Conservation (phyloP, 2,113 vertebrate genomes). For the Empidonax alnorum region DNA sequence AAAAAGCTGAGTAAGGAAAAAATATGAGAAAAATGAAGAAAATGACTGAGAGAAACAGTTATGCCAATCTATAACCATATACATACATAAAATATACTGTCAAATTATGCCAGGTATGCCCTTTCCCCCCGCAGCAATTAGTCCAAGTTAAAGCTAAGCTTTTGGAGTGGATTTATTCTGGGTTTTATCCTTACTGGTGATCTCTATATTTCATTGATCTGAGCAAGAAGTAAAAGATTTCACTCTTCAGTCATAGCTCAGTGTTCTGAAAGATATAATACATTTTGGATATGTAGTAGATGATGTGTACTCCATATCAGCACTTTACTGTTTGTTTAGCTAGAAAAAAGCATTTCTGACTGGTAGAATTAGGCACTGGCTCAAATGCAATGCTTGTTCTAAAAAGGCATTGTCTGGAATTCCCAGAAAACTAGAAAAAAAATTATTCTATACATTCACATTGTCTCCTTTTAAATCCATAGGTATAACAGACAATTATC, state of each 20-base stretch:
- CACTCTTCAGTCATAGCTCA: background rate
- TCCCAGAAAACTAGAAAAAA: background rate
- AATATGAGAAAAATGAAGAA: background rate
- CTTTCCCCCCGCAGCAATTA: background rate
- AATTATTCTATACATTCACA: background rate
- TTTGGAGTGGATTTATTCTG: background rate
- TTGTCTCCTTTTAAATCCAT: background rate
- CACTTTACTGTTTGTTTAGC: background rate
- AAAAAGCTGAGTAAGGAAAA: background rate
- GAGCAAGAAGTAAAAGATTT: background rate
- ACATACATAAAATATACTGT: background rate
- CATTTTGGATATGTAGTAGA: background rate
- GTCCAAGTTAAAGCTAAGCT: background rate
- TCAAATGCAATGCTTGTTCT: background rate
- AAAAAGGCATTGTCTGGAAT: background rate
- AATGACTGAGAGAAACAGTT: background rate
- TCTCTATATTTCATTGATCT: background rate
- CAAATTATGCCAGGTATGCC: background rate
- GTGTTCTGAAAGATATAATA: background rate
- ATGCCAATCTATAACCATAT: background rate
- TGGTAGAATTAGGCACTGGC: background rate
- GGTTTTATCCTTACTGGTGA: background rate
- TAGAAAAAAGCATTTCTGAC: background rate
- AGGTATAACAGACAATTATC: background rate
- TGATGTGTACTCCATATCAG: background rate